These are phyloP conservation scores for Bombus sylvicola DNA, from an alignment of 1,140 invertebrate species.

Conservation along the genomic window DNA sequence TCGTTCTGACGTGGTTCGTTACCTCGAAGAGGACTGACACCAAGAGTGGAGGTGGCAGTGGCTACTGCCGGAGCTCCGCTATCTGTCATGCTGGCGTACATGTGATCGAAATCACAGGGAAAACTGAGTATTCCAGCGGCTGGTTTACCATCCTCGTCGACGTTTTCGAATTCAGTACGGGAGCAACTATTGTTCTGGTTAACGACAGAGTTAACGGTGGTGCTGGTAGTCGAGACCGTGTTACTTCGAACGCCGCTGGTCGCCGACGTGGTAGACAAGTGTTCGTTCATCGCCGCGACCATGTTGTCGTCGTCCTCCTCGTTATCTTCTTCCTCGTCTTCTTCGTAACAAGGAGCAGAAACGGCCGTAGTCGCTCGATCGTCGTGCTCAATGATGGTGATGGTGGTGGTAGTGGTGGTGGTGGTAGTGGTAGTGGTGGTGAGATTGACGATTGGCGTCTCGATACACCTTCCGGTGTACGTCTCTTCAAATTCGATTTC, in stretches of 20 bases:
- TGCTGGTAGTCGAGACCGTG: conserved; percentile 45
- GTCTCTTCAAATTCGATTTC: conserved; percentile 15
- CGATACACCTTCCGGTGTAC: conserved; percentile 29
- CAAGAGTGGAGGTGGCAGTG: conserved; percentile 74
- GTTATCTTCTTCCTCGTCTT: conserved; percentile 50
- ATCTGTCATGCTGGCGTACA: conserved; percentile 83
- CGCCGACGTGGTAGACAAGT: conserved; percentile 77
- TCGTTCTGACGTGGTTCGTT: conserved; percentile 82
- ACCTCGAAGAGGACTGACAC: conserved; percentile 75
- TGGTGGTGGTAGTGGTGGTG: conserved; percentile 25
- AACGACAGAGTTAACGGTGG: conserved; percentile 31
- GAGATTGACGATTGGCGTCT: conserved; percentile 26
- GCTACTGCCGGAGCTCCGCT: conserved; percentile 58
- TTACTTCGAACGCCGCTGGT: conserved; percentile 73
- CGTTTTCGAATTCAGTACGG: conserved; percentile 56
- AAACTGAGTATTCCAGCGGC: conserved; percentile 77
- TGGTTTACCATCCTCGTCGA: conserved; percentile 69
- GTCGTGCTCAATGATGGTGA: conserved; percentile 58
- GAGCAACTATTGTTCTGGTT: conserved; percentile 42
- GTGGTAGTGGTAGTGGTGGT: conserved; percentile 26
- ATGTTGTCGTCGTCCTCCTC: conserved; percentile 72
- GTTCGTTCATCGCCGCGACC: conserved; percentile 82
- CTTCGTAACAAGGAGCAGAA: conserved; percentile 44
- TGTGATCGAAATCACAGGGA: conserved; percentile 84
- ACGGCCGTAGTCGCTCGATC: conserved; percentile 47